phyloP scores from a whole-genome alignment of 1,140 invertebrate genomes.

The Apis cerana region DNA sequence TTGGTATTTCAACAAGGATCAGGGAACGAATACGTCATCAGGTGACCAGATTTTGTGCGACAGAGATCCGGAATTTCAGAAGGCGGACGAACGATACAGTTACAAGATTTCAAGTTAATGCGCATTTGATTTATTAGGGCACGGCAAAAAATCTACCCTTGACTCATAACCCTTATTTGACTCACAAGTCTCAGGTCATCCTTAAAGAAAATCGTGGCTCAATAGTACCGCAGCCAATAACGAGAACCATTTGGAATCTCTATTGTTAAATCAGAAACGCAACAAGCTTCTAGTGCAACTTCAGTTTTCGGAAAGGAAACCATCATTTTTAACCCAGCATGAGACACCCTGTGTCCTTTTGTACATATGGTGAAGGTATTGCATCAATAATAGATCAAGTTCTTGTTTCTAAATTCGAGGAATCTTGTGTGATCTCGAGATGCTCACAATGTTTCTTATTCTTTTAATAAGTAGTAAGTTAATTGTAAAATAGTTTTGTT shows the following conservation, averaged over 20 bases:
- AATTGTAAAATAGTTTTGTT: too few species aligned
- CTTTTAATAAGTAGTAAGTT: too few species aligned
- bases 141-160: slow-evolving; percentile 28
- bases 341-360: slow-evolving; percentile 1
- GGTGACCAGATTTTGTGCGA: not conserved
- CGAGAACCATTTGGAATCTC: slow-evolving; percentile 59
- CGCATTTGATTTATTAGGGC: slow-evolving; percentile 59
- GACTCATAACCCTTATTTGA: slow-evolving; percentile 59
- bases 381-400: not conserved
- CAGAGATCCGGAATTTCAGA: slow-evolving; percentile 11
- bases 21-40: slow-evolving; percentile 17
- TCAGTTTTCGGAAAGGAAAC: slow-evolving; percentile 57
- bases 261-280: slow-evolving; percentile 50
- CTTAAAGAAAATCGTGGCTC: not conserved
- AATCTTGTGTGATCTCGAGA: not conserved
- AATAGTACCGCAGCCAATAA: slow-evolving; percentile 57
- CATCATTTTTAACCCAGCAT: slow-evolving; percentile 59
- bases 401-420: not conserved
- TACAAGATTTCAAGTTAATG: slow-evolving; percentile 7
- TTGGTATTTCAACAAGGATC: not conserved
- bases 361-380: slow-evolving; percentile 19
- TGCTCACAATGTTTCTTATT: too few species aligned
- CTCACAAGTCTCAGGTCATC: slow-evolving; percentile 4
- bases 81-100: not conserved
- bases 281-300: slow-evolving; percentile 35